Conservation (phyloP, 2,797 vertebrate species). For the Onychomys arenicola region DNA sequence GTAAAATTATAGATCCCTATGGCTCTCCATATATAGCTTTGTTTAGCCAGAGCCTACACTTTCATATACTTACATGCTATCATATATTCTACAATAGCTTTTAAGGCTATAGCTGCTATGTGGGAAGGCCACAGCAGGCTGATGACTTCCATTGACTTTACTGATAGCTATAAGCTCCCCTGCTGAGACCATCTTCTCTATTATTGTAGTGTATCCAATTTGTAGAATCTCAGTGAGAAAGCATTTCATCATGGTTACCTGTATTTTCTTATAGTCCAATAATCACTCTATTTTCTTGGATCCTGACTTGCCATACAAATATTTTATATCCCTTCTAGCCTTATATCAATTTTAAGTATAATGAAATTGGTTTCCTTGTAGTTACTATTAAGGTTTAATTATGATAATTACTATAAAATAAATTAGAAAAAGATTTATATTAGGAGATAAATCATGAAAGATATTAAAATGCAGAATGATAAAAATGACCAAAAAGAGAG, state of each 20-base stretch:
- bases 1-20: background rate
- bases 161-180: background rate
- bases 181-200: background rate
- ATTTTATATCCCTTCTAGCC: constrained; percentile 48
- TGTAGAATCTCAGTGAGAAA: background rate
- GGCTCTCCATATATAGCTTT: background rate
- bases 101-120: background rate
- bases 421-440: constrained; percentile 74
- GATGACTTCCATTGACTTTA: background rate
- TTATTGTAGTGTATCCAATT: background rate
- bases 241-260: background rate
- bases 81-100: background rate
- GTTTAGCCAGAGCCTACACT: background rate
- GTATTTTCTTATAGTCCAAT: background rate
- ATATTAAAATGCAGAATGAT: constrained; percentile 63
- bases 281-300: constrained; percentile 45
- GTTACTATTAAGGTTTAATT: constrained; percentile 70
- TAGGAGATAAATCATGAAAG: constrained; percentile 61
- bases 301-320: constrained; percentile 25
- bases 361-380: constrained; percentile 59
- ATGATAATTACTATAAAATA: constrained; percentile 69
- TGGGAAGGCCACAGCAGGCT: background rate
- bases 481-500: constrained; percentile 54
- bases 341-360: constrained; percentile 69
- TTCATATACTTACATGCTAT: background rate